Evolutionary conservation across 2,888 invertebrate genomes (phyloP).

Genomic region (Papilio elwesi): DNA sequence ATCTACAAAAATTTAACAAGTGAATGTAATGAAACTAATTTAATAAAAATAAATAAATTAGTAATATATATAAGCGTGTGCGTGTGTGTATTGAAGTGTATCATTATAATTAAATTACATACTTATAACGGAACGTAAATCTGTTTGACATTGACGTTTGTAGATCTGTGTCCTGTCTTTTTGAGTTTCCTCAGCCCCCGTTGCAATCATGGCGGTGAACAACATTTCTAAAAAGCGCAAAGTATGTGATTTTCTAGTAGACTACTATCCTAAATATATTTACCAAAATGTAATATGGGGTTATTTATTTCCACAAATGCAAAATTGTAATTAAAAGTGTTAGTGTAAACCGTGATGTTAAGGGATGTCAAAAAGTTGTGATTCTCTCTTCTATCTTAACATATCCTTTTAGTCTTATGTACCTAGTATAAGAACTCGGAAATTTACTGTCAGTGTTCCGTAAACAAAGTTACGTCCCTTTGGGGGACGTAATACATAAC

Average conservation of each 20-base stretch:
- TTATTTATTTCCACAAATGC: slow-evolving; percentile 43
- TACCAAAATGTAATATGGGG: slow-evolving; percentile 42
- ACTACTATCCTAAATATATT: slow-evolving; percentile 58
- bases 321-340: slow-evolving; percentile 46
- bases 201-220: slow-evolving; percentile 81
- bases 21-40: too few species aligned
- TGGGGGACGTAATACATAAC: slow-evolving; percentile 65
- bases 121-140: slow-evolving; percentile 33
- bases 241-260: slow-evolving; percentile 68
- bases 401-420: neutral
- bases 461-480: slow-evolving; percentile 37
- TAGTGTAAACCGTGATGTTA: slow-evolving; percentile 70
- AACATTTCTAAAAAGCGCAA: slow-evolving; percentile 83
- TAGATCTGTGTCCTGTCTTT: slow-evolving; percentile 55
- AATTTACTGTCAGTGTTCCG: slow-evolving; percentile 1
- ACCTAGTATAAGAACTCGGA: neutral
- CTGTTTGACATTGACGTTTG: slow-evolving; percentile 65
- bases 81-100: too few species aligned
- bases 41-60: too few species aligned
- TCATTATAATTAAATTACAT: neutral
- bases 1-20: too few species aligned
- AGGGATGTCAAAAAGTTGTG: slow-evolving; percentile 61
- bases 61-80: too few species aligned
- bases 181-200: slow-evolving; percentile 69
- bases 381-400: slow-evolving; percentile 18